Conservation (phyloP, 2,888 invertebrate species). For the Elysia crispata region DNA sequence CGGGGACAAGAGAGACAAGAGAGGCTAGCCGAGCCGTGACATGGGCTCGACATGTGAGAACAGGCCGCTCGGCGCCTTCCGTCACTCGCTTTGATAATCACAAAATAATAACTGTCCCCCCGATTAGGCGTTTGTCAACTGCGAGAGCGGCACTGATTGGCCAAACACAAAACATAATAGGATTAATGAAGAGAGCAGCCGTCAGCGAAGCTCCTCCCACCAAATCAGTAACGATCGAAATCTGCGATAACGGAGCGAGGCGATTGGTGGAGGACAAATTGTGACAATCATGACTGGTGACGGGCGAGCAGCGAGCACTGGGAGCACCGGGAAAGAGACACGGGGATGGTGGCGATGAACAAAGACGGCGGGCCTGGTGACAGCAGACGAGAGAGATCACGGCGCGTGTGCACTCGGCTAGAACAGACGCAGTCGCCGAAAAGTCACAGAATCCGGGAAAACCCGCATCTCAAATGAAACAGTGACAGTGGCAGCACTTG, state of each 20-base stretch:
- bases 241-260: conserved; percentile 46
- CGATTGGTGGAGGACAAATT: conserved; percentile 50
- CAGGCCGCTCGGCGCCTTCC: conserved; percentile 45
- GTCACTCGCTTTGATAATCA: conserved; percentile 57
- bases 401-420: conserved; percentile 40
- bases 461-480: not conserved
- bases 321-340: conserved; percentile 12
- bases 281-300: conserved; percentile 33
- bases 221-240: conserved; percentile 56
- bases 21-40: no score
- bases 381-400: conserved; percentile 43
- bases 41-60: not conserved
- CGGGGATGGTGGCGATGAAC: not conserved
- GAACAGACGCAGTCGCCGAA: conserved; percentile 39
- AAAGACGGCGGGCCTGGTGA: conserved; percentile 35
- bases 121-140: conserved; percentile 55
- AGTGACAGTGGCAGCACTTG: conserved; percentile 27
- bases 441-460: conserved; percentile 28
- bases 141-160: conserved; percentile 56
- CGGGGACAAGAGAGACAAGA: no score
- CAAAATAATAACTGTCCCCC: conserved; percentile 56
- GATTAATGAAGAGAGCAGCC: conserved; percentile 54
- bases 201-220: conserved; percentile 52
- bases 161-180: conserved; percentile 54
- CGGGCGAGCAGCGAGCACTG: conserved; percentile 16